phyloP scores from a whole-genome alignment of 2,888 invertebrate species.

The Smittia aterrima region DNA sequence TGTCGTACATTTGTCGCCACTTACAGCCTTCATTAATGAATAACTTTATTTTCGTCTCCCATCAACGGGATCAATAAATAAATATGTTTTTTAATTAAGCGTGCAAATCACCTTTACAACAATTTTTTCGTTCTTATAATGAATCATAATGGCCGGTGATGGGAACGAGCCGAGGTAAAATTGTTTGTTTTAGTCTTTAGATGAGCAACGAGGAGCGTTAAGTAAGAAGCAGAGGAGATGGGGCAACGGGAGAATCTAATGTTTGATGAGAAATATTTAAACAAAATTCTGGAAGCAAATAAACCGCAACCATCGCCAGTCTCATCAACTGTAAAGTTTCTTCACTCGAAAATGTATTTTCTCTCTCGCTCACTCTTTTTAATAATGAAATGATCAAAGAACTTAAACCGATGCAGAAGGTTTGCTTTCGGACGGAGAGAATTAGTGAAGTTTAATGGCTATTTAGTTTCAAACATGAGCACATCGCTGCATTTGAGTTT shows the following conservation, averaged over 20 bases:
- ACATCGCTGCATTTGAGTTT: background rate
- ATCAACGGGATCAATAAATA: background rate
- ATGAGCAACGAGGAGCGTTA: background rate
- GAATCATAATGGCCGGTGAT: background rate
- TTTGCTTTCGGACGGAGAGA: background rate
- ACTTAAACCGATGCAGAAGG: background rate
- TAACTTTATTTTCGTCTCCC: no score
- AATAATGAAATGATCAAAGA: conserved; percentile 31
- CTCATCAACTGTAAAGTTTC: background rate
- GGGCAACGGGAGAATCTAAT: conserved; percentile 14
- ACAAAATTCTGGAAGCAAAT: conserved; percentile 38
- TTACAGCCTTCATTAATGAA: no score
- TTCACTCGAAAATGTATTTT: conserved; percentile 5
- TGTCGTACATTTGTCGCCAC: background rate
- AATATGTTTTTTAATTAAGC: background rate
- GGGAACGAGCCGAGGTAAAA: background rate
- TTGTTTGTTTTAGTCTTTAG: background rate
- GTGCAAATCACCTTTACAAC: background rate
- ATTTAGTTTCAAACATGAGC: conserved; percentile 24
- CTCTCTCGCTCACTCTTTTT: background rate
- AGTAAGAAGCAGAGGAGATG: no score
- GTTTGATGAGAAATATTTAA: conserved; percentile 30
- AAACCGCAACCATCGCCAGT: background rate
- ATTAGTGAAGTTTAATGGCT: conserved; percentile 35
- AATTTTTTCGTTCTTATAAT: background rate